Evolutionary conservation across 2,888 invertebrate species (phyloP).

Genomic region (Ashinkailepas kermadecensis): DNA sequence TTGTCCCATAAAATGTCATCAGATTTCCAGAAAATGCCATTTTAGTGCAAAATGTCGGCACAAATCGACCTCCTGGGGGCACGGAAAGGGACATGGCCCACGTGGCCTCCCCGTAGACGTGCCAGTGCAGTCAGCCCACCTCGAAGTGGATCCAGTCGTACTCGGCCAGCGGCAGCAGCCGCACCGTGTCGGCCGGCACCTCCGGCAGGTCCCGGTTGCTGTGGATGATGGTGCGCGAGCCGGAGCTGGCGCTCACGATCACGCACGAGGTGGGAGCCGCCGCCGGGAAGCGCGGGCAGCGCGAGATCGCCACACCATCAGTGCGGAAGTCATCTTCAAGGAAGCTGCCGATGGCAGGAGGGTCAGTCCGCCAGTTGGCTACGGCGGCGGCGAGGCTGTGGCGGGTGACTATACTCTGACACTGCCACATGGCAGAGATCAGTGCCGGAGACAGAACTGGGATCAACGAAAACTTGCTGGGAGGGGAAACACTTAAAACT

Average conservation of each 20-base stretch:
- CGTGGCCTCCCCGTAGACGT: too few relatives aligned
- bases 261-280: conserved; percentile 54
- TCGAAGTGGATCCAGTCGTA: conserved; percentile 64
- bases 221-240: conserved; percentile 58
- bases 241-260: conserved; percentile 50
- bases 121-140: conserved; percentile 39
- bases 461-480: too few relatives aligned
- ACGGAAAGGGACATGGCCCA: too few relatives aligned
- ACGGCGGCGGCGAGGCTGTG: not conserved
- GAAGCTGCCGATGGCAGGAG: conserved; percentile 41
- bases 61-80: too few relatives aligned
- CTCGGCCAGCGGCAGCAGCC: conserved; percentile 46
- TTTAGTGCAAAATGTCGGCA: too few relatives aligned
- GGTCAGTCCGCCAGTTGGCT: not conserved
- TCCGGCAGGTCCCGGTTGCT: conserved; percentile 54
- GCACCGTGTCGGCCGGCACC: conserved; percentile 50
- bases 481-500: too few relatives aligned
- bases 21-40: too few relatives aligned
- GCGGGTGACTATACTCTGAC: conserved; percentile 40
- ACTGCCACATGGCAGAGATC: not conserved
- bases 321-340: conserved; percentile 49
- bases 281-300: conserved; percentile 47
- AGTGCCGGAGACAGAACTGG: too few relatives aligned
- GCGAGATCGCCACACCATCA: conserved; percentile 47
- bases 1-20: too few relatives aligned